Evolutionary conservation across 2,888 invertebrate species (phyloP), one percentile per base, ranked within the genome.

Genomic region (Noctua comes): DNA sequence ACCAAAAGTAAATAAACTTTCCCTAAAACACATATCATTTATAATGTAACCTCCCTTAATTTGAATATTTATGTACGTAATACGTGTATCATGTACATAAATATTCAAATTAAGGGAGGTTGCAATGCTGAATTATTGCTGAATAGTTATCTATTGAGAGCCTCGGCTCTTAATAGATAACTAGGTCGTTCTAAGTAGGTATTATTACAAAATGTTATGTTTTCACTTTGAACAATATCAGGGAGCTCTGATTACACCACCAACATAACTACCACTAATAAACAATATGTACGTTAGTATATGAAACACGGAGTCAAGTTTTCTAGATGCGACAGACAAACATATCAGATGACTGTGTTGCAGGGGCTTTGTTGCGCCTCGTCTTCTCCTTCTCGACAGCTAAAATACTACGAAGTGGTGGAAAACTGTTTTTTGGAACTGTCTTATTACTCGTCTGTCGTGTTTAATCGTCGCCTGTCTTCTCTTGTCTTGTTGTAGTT

Each of bases 211-310:
- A 76, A 68, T 76, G 21, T 78, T 74, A 48, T 72, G 57, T 83
- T 80, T 73, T 72, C 65, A 76, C 71, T 83, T 76, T 66, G 57
- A 76, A 74, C 80, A 83, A 71, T 73, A 84, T 76, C 31, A 51
- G 51, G 65, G 31, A 40, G 76, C 24, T 71, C 73, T 46, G 84
- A 73, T 80, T 72, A 80, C 80, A n/a, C 59, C 65, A 31, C 73
- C 54, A 40, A 59, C 68, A 59, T 73, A 66, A 66, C 69, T 36
- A 36, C 36, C 5, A 36, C 36, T 82, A 77, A 73, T 70, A 82
- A 70, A 59, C 66, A 81, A 80, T 62, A 54, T 62, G 46, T 51
- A 71, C 21, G 57, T 66, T 64, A n/a, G 62, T 71, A 51, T 40
- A 77, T 46, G 36, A 43, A 68, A 70, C 48, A 72, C 18, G 6